These are phyloP conservation scores for Carcina quercana DNA, from an alignment of 2,888 invertebrate species.

Conservation along the genomic window DNA sequence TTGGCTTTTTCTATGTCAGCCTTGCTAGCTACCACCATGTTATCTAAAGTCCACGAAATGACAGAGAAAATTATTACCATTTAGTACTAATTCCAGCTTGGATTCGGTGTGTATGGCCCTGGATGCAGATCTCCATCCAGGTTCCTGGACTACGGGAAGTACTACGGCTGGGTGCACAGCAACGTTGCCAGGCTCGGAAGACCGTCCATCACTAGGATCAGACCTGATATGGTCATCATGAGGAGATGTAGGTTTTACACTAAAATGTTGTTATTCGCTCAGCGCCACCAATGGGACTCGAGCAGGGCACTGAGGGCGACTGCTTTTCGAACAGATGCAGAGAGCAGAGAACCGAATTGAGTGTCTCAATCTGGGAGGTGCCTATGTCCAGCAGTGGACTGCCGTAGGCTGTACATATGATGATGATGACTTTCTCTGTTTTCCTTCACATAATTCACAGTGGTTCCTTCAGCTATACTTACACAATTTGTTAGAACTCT, in stretches of 20 bases:
- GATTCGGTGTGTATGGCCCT: slow-evolving; percentile 42
- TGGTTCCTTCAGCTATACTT: too few relatives aligned
- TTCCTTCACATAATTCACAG: too few relatives aligned
- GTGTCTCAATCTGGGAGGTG: too few relatives aligned
- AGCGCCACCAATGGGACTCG: not conserved
- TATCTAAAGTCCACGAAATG: too few relatives aligned
- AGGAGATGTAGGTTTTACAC: slow-evolving; percentile 28
- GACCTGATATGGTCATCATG: slow-evolving; percentile 27
- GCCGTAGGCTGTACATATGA: too few relatives aligned
- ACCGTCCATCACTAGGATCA: slow-evolving; percentile 33
- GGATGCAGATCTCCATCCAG: slow-evolving; percentile 40
- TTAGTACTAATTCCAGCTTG: slow-evolving; percentile 29
- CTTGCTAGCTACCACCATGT: too few relatives aligned
- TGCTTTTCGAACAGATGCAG: not conserved
- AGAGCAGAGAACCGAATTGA: too few relatives aligned
- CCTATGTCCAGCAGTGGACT: too few relatives aligned
- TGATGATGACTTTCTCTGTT: too few relatives aligned
- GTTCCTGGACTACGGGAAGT: slow-evolving; percentile 40
- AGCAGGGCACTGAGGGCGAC: not conserved
- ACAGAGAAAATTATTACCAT: too few relatives aligned
- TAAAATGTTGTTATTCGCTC: not conserved
- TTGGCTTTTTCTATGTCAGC: too few relatives aligned
- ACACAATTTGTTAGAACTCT: too few relatives aligned
- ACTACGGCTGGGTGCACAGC: slow-evolving; percentile 29
- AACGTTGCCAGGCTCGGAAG: slow-evolving; percentile 30